A percentile compares a stretch with the other conserved stretches of the same genome.
phyloP scores from a whole-genome alignment of 2,113 vertebrate species.

The Eudorcas thomsonii region DNA sequence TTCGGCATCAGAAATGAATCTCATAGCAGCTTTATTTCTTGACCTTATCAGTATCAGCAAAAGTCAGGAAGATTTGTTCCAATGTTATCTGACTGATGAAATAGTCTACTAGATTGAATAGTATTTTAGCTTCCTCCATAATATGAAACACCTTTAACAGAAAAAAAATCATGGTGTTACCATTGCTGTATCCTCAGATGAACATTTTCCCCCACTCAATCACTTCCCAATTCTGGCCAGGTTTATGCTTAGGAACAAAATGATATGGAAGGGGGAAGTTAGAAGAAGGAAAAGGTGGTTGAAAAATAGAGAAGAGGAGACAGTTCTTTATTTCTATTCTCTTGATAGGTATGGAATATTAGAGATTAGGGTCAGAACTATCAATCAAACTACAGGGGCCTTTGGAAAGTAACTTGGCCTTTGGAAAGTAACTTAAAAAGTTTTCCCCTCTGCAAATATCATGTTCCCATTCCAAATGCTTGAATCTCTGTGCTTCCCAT shows the following conservation, averaged over 20 bases:
- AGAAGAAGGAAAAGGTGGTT: neutral
- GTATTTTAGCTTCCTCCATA: slow-evolving; percentile 94
- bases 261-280: neutral
- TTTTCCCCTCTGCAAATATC: neutral
- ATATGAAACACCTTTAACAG: slow-evolving; percentile 90
- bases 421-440: neutral
- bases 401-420: neutral
- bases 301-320: neutral
- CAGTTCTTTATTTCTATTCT: neutral
- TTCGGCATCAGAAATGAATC: neutral
- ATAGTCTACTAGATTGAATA: slow-evolving; percentile 93
- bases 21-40: slow-evolving; percentile 23
- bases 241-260: neutral
- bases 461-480: neutral
- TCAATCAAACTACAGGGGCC: neutral
- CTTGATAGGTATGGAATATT: neutral
- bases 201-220: neutral
- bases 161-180: slow-evolving; percentile 12
- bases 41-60: slow-evolving; percentile 77
- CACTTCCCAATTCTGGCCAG: neutral
- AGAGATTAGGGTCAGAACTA: neutral
- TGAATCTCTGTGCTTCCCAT: neutral
- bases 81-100: slow-evolving; percentile 95
- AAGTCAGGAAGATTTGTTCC: slow-evolving; percentile 97
- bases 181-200: neutral